A percentile compares a stretch with the other conserved stretches of the same genome.
These are phyloP conservation scores for Lamellibrachia luymesi DNA, from an alignment of 1,140 invertebrate species.

Conservation along the genomic window DNA sequence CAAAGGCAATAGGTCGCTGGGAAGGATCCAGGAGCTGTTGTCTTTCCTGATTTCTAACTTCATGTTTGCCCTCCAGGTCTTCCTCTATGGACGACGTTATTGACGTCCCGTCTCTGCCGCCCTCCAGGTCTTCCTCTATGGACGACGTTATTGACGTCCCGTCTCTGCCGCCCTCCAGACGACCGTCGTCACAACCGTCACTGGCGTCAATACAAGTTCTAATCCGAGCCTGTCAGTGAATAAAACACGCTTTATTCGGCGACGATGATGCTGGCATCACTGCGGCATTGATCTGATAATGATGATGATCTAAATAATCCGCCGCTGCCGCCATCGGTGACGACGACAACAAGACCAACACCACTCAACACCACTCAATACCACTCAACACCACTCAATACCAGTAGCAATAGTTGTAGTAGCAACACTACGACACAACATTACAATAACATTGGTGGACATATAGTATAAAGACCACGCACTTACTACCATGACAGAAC, in stretches of 20 bases:
- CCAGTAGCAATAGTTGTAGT: too few species aligned
- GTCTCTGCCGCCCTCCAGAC: neutral
- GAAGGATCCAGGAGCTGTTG: neutral
- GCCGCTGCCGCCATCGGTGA: too few species aligned
- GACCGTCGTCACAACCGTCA: neutral
- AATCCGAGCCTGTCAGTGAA: neutral
- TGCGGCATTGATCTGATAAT: too few species aligned
- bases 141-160: neutral
- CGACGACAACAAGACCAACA: too few species aligned
- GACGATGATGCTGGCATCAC: too few species aligned
- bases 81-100: neutral
- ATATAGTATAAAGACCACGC: too few species aligned
- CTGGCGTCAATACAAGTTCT: neutral
- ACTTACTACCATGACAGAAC: too few species aligned
- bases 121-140: neutral
- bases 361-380: too few species aligned
- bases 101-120: neutral
- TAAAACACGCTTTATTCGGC: neutral
- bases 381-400: too few species aligned
- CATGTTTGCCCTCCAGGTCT: neutral
- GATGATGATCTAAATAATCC: too few species aligned
- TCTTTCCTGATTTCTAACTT: neutral
- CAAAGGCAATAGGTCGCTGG: neutral
- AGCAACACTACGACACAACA: too few species aligned
- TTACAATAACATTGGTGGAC: too few species aligned